These are phyloP conservation scores for Thomomys bottae DNA, from an alignment of 2,113 vertebrate genomes.

Conservation along the genomic window DNA sequence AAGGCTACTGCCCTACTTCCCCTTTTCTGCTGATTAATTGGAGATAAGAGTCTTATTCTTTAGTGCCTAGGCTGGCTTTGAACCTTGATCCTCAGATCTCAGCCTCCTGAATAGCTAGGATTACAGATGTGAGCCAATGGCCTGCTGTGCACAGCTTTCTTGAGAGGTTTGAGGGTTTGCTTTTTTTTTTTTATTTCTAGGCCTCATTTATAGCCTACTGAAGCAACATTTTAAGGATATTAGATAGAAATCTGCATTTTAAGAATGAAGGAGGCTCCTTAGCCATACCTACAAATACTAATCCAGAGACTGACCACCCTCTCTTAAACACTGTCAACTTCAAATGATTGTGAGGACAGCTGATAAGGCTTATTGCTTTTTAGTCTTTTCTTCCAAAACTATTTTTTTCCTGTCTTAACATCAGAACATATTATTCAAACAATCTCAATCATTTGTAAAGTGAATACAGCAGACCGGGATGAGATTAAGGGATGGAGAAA, in stretches of 20 bases:
- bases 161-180: too few relatives aligned
- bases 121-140: too few relatives aligned
- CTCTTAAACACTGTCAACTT: neutral
- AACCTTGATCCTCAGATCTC: too few relatives aligned
- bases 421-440: neutral
- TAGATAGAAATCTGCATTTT: neutral
- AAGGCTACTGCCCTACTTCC: too few relatives aligned
- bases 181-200: neutral
- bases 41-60: too few relatives aligned
- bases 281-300: neutral
- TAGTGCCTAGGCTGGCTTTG: too few relatives aligned
- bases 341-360: neutral
- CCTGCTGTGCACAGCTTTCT: too few relatives aligned
- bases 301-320: slow-evolving; percentile 20
- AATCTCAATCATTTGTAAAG: neutral
- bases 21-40: too few relatives aligned
- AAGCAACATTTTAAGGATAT: neutral
- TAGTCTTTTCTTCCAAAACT: neutral
- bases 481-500: neutral
- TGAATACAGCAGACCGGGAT: neutral
- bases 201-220: neutral
- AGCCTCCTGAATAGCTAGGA: too few relatives aligned
- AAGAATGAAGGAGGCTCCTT: neutral
- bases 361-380: neutral
- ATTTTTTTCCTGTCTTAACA: slow-evolving; percentile 44